These are phyloP conservation scores for Chelonus formosanus DNA, from an alignment of 2,888 invertebrate species.

Conservation along the genomic window DNA sequence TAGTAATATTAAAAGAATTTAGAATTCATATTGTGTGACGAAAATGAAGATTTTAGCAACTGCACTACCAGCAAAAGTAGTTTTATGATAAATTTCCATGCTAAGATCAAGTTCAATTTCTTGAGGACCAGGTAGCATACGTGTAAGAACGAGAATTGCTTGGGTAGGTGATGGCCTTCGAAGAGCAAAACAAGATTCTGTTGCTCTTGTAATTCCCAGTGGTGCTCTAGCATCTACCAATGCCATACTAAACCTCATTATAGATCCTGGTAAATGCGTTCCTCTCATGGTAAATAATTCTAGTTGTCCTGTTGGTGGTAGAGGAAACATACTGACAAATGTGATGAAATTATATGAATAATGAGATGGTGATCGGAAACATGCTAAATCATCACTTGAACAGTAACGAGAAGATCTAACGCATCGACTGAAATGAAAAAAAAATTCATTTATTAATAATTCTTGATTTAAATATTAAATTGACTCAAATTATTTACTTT, in stretches of 20 bases:
- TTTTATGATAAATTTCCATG: slow-evolving; percentile 82
- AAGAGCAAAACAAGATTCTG: slow-evolving; percentile 71
- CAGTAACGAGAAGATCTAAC: slow-evolving; percentile 77
- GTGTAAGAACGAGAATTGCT: slow-evolving; percentile 79
- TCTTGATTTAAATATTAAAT: neutral
- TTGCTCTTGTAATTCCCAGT: slow-evolving; percentile 68
- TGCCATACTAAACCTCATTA: slow-evolving; percentile 79
- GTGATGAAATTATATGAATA: slow-evolving; percentile 95
- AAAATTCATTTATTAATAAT: slow-evolving; percentile 3
- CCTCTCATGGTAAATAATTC: slow-evolving; percentile 91
- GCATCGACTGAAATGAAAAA: slow-evolving; percentile 76
- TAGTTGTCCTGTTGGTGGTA: slow-evolving; percentile 71
- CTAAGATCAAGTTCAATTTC: slow-evolving; percentile 87
- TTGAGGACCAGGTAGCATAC: slow-evolving; percentile 85
- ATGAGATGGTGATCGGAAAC: slow-evolving; percentile 82
- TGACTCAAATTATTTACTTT: slow-evolving; percentile 72
- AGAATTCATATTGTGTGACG: slow-evolving; percentile 86
- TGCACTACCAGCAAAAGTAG: slow-evolving; percentile 81
- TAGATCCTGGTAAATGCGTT: slow-evolving; percentile 75
- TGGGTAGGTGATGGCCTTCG: slow-evolving; percentile 69
- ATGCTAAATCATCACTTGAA: slow-evolving; percentile 76
- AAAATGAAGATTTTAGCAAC: slow-evolving; percentile 86
- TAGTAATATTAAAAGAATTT: slow-evolving; percentile 47
- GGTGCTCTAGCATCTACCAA: slow-evolving; percentile 75
- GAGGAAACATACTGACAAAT: slow-evolving; percentile 83